Conservation (phyloP, 2,888 invertebrate genomes). For the Microplitis manilae region DNA sequence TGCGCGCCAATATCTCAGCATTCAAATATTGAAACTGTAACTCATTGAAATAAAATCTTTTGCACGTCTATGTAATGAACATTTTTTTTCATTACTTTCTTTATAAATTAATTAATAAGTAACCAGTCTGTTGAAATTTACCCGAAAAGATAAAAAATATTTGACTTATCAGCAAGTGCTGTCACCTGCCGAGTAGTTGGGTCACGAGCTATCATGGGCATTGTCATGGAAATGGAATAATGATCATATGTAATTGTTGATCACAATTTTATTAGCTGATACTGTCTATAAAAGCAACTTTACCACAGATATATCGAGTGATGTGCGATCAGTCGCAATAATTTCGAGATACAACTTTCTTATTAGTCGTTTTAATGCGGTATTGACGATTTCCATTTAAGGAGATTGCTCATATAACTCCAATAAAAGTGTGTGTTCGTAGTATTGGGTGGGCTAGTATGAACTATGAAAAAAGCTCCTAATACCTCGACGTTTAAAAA, state of each 20-base stretch:
- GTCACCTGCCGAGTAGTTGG: too few species aligned
- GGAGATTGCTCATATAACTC: slow-evolving; percentile 57
- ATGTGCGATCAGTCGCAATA: slow-evolving; percentile 6
- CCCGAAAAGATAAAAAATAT: too few species aligned
- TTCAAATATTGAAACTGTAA: too few species aligned
- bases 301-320: not conserved
- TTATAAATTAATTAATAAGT: too few species aligned
- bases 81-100: too few species aligned
- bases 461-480: slow-evolving; percentile 73
- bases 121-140: too few species aligned
- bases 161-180: too few species aligned
- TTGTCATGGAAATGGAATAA: too few species aligned
- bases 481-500: slow-evolving; percentile 60
- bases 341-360: slow-evolving; percentile 47
- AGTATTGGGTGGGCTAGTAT: slow-evolving; percentile 70
- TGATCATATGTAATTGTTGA: not conserved
- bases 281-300: not conserved
- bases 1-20: too few species aligned
- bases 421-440: not conserved
- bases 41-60: too few species aligned
- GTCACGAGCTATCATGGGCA: too few species aligned
- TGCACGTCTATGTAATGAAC: too few species aligned
- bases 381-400: slow-evolving; percentile 69
- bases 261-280: not conserved
- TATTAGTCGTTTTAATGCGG: slow-evolving; percentile 50